Conservation (phyloP, 2,888 invertebrate genomes). For the Drosophila niveifrons region DNA sequence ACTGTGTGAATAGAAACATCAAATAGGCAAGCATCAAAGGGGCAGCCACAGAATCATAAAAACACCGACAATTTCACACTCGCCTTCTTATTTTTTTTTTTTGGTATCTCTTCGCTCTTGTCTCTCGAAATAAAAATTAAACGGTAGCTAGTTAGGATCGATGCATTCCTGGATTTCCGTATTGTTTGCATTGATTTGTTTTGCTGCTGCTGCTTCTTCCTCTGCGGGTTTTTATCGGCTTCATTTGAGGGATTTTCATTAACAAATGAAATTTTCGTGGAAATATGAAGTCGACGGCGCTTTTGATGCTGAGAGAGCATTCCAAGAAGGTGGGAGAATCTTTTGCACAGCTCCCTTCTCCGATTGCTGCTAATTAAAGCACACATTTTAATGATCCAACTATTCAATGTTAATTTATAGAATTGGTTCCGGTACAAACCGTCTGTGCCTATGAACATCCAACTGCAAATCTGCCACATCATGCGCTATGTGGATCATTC, state of each 20-base stretch:
- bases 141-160: conserved; percentile 79
- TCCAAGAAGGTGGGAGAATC: conserved; percentile 49
- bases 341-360: conserved; percentile 29
- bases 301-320: conserved; percentile 62
- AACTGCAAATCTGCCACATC: conserved; percentile 39
- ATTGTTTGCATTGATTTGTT: conserved; percentile 68
- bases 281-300: conserved; percentile 62
- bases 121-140: conserved; percentile 76
- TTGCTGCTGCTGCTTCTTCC: neutral
- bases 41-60: conserved; percentile 64
- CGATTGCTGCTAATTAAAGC: conserved; percentile 64
- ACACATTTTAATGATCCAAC: conserved; percentile 37
- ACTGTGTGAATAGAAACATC: conserved; percentile 78
- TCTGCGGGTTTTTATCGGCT: conserved; percentile 36
- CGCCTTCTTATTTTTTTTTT: conserved; percentile 12
- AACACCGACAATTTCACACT: conserved; percentile 76
- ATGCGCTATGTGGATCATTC: conserved; percentile 25
- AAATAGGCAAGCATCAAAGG: conserved; percentile 73
- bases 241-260: conserved; percentile 60
- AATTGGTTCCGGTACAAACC: conserved; percentile 61
- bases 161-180: conserved; percentile 59
- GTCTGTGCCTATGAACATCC: conserved; percentile 14
- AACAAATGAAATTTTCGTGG: conserved; percentile 68
- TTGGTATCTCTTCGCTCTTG: neutral
- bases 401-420: conserved; percentile 52